phyloP scores from a whole-genome alignment of 2,888 invertebrate genomes.

The Perizoma flavofasciatum region DNA sequence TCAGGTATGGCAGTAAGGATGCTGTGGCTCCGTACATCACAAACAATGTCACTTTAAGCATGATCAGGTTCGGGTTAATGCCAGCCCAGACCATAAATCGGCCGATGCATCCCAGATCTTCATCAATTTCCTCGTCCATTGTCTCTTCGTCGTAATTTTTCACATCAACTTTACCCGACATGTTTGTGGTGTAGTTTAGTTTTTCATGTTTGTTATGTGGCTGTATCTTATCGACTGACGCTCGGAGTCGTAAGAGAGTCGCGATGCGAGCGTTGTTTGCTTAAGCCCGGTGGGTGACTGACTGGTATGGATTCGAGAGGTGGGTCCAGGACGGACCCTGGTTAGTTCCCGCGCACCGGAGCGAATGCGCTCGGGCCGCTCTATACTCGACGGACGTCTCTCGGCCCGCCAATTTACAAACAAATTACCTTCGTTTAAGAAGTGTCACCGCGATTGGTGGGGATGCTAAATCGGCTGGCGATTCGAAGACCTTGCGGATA shows the following conservation, averaged over 20 bases:
- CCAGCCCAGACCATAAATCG: slow-evolving; percentile 77
- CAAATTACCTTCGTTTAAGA: slow-evolving; percentile 84
- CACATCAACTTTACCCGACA: slow-evolving; percentile 71
- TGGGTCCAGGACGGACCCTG: slow-evolving; percentile 62
- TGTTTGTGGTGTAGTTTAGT: slow-evolving; percentile 56
- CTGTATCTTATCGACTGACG: slow-evolving; percentile 79
- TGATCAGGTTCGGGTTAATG: slow-evolving; percentile 90
- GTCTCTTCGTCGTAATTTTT: slow-evolving; percentile 77
- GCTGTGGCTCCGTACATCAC: slow-evolving; percentile 94
- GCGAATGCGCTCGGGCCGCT: slow-evolving; percentile 67
- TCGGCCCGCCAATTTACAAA: slow-evolving; percentile 80
- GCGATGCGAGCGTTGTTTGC: slow-evolving; percentile 66
- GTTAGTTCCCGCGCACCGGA: slow-evolving; percentile 62
- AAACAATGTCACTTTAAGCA: slow-evolving; percentile 92
- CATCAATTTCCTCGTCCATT: slow-evolving; percentile 76
- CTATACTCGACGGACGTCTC: slow-evolving; percentile 67
- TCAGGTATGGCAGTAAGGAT: slow-evolving; percentile 92
- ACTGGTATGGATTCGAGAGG: slow-evolving; percentile 45
- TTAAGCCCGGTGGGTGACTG: slow-evolving; percentile 53
- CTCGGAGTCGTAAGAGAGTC: slow-evolving; percentile 58
- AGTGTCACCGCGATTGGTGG: slow-evolving; percentile 81
- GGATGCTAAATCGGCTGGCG: slow-evolving; percentile 81
- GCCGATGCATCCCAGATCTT: slow-evolving; percentile 67
- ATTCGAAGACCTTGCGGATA: slow-evolving; percentile 80
- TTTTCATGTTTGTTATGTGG: slow-evolving; percentile 66